Conservation (phyloP, 2,888 invertebrate species). For the Patella depressa region DNA sequence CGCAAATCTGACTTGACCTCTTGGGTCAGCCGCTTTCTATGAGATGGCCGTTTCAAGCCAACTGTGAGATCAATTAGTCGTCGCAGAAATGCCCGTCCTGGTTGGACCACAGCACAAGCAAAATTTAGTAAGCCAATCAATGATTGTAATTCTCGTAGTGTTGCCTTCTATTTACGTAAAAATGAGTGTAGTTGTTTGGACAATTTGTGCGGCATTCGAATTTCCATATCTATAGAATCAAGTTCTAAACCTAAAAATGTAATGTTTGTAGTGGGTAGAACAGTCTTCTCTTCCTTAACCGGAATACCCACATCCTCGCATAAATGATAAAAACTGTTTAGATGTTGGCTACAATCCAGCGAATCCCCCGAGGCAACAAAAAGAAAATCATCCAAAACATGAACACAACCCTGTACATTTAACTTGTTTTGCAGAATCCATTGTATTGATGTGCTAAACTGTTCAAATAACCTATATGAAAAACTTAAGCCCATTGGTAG, state of each 20-base stretch:
- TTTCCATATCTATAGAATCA: background rate
- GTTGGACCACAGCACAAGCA: conserved; percentile 25
- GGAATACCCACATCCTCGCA: conserved; percentile 16
- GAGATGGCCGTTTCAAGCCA: conserved; percentile 5
- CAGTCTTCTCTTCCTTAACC: conserved; percentile 8
- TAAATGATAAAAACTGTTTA: conserved; percentile 19
- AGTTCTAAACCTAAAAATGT: conserved; percentile 8
- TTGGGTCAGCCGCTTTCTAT: background rate
- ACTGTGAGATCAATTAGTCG: conserved; percentile 25
- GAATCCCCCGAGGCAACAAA: background rate
- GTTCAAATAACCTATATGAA: background rate
- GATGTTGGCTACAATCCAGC: background rate
- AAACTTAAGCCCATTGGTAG: conserved; percentile 12
- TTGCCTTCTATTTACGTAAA: conserved; percentile 5
- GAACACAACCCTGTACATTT: background rate
- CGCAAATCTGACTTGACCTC: background rate
- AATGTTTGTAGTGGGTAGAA: conserved; percentile 2
- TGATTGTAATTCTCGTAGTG: conserved; percentile 23
- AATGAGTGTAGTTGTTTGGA: too few species aligned
- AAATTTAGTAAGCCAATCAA: conserved; percentile 27
- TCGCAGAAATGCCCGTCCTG: conserved; percentile 24
- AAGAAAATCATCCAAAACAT: conserved; percentile 3
- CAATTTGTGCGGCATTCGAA: background rate
- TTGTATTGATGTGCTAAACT: conserved; percentile 2
- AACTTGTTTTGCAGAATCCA: background rate